phyloP scores from a whole-genome alignment of 2,888 invertebrate genomes.

The Odontocerum albicorne region DNA sequence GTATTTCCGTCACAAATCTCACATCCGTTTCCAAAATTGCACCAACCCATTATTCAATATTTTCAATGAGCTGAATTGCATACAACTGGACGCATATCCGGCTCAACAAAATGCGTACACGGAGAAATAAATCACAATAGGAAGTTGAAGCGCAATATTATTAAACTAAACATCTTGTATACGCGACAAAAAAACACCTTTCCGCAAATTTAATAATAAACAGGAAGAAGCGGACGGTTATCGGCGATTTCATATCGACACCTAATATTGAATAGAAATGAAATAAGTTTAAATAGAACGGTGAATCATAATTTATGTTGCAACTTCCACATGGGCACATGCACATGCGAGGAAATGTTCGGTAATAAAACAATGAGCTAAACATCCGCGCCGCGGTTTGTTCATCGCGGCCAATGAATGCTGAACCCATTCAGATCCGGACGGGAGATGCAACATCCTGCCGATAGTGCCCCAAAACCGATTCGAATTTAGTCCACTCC shows the following conservation, averaged over 20 bases:
- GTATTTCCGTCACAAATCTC: constrained; percentile 34
- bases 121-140: constrained; percentile 27
- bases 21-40: constrained; percentile 31
- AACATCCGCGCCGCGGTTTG: constrained; percentile 32
- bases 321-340: constrained; percentile 14
- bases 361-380: constrained; percentile 30
- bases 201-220: constrained; percentile 17
- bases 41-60: constrained; percentile 26
- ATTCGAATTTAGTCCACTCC: too few relatives aligned
- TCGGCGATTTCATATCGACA: not conserved
- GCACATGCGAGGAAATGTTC: constrained; percentile 21
- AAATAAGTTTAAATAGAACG: constrained; percentile 1
- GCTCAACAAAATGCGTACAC: constrained; percentile 12
- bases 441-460: constrained; percentile 32
- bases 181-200: not conserved
- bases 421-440: constrained; percentile 34
- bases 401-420: constrained; percentile 34
- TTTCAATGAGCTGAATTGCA: constrained; percentile 31
- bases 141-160: constrained; percentile 20
- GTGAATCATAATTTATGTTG: constrained; percentile 18
- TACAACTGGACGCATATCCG: constrained; percentile 32
- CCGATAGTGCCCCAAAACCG: not conserved
- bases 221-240: constrained; percentile 14
- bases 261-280: not conserved
- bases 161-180: constrained; percentile 18